Evolutionary conservation across 2,113 vertebrate species (phyloP), one percentile per base, ranked within the genome.

Genomic region (Rhynchopsitta pachyrhyncha): DNA sequence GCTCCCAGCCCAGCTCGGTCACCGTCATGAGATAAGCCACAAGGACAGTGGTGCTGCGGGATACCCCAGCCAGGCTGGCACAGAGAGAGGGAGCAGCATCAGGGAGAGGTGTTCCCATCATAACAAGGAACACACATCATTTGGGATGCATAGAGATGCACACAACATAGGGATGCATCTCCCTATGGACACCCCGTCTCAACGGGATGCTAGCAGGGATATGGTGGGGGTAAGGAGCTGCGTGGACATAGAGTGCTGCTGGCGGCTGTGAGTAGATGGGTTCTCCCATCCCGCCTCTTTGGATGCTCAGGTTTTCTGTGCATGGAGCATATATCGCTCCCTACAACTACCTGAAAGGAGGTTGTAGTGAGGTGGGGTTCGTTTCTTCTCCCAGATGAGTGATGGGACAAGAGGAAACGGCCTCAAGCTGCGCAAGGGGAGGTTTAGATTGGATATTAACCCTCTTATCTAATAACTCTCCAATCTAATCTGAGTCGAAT

Each of bases 11-110:
- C 18, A 98, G 98, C 63, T 97, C 94, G 2, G 98, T 99, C 95
- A 99, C 98, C 1, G 98, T 99, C 99, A 99, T 99, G 71, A 99
- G 98, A 92, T 99, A 99, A 39, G 99, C 99, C 95, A 99, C 98
- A 90, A 99, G 97, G 86, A 99, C 39, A 3, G 99, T 99, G 49
- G 98, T 98, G 94, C 99, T 99, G 91, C 99, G 98, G 27, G 99
- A 99, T 42, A 99, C 98, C 33, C 99, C 99, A 2, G 99, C 99
- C 91, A 99, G 98, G 93, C 99, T 99, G 95, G 15, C 1, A 1
- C 0, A 0, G 44, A 0, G 1, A 2, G 0, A 6, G 41, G n/a
- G 42, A 57, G 49, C 33, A 2, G 8, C 0, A 0, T 84, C 52
- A 85, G 46, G 46, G 41, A 19, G 11, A 24, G 39, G 11, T 7